A percentile compares a stretch with the other conserved stretches of the same genome.
Evolutionary conservation across 2,888 invertebrate species (phyloP).

Genomic region (Synanthedon vespiformis): DNA sequence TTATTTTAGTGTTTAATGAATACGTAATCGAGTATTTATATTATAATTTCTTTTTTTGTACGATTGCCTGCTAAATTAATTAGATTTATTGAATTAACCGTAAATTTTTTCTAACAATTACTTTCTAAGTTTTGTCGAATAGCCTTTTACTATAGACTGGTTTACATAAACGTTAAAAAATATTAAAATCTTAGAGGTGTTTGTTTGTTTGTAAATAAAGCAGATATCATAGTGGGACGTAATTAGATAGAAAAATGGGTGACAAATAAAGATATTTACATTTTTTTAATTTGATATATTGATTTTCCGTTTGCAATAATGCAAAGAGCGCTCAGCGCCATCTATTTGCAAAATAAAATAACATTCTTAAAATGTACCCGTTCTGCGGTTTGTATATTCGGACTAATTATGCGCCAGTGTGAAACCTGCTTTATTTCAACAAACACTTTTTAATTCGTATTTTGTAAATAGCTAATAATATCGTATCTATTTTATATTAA

Average conservation of each 20-base stretch:
- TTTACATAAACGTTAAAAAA: slow-evolving; percentile 63
- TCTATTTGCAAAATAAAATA: no score
- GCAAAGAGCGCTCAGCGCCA: no score
- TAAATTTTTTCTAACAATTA: slow-evolving; percentile 58
- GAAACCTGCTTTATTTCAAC: no score
- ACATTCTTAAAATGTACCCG: no score
- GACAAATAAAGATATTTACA: no score
- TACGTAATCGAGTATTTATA: slow-evolving; percentile 3
- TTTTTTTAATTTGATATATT: no score
- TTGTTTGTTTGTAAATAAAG: not conserved
- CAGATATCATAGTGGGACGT: no score
- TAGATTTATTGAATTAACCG: slow-evolving; percentile 18
- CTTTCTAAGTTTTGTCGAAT: slow-evolving; percentile 52
- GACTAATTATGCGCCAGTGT: no score
- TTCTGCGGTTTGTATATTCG: no score
- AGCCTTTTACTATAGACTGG: slow-evolving; percentile 71
- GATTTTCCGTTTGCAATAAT: no score
- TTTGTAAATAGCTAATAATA: slow-evolving; percentile 67
- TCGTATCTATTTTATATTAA: slow-evolving; percentile 70
- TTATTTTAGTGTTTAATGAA: slow-evolving; percentile 7
- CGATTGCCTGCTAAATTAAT: slow-evolving; percentile 60
- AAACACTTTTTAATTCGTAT: slow-evolving; percentile 61
- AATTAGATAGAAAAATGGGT: no score
- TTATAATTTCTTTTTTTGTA: slow-evolving; percentile 10
- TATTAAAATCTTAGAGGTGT: slow-evolving; percentile 2